Base-by-base conservation (phyloP, 2,797 vertebrate species). In the Gephyroberyx darwinii region DNA sequence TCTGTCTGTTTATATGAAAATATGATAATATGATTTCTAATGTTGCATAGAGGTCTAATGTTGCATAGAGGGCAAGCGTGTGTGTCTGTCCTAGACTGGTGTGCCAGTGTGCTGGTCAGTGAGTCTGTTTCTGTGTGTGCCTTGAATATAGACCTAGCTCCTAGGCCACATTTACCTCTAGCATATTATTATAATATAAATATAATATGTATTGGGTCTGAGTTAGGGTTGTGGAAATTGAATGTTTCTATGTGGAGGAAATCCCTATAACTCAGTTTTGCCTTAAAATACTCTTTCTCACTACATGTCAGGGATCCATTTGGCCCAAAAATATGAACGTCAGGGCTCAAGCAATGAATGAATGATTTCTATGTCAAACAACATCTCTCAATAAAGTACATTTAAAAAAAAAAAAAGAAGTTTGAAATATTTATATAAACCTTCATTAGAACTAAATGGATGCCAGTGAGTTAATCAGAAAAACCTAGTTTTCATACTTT, bases 321-420 rank as follows among this genome's bases (percentile, higher is more conserved):
- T 8, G 59, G 31, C 4, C 12, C 58, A 8, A 45, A 51, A 60
- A 48, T 26, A 8, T 67, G 31, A 56, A 8, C 31, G 52, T 48
- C 20, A 14, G 62, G 50, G n/a, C 20, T 71, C 26, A 16, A 57
- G 1, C 13, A 68, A 69, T 51, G 61, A 39, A 1, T 6, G 2
- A 66, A 71, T 80, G 77, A 75, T 75, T 65, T 87, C 35, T 54
- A 1, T 71, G 45, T 65, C 35, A 58, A 45, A 51, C 5, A 57
- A 70, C 12, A 31, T 19, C 16, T 39, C 52, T 39, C 45, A 85
- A 84, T 82, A 83, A 88, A 85, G 57, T 5, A 8, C 63, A 69
- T 52, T 66, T 69, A 45, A 16, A 22, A 69, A 74, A 75, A 39
- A 59, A 30, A 3, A 10, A 43, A 13, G 10, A 7, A 8, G 12